Conservation (phyloP, 2,113 vertebrate genomes). For the Myodes glareolus region DNA sequence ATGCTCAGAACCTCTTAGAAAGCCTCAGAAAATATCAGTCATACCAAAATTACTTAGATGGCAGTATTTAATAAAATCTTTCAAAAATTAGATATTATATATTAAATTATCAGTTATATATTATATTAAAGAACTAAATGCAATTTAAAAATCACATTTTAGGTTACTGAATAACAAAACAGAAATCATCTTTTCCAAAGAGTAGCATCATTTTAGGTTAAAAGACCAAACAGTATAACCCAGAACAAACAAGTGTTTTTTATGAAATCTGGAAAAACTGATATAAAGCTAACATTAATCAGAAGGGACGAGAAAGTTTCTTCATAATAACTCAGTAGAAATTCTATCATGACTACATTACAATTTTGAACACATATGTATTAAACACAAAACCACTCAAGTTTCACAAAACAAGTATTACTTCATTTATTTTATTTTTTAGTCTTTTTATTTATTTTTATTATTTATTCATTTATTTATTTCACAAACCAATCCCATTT, state of each 20-base stretch:
- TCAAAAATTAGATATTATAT: no score
- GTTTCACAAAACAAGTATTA: background rate
- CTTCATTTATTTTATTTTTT: background rate
- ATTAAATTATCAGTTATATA: no score
- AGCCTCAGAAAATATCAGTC: background rate
- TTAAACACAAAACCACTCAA: no score
- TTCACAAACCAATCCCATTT: no score
- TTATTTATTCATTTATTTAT: no score
- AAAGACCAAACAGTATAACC: background rate
- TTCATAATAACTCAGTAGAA: background rate
- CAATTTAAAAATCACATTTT: background rate
- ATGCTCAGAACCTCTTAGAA: background rate
- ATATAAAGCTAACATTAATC: background rate
- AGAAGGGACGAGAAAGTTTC: background rate
- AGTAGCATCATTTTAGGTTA: background rate
- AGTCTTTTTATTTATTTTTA: no score
- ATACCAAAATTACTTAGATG: background rate
- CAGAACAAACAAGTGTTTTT: background rate
- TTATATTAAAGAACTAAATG: background rate
- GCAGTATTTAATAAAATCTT: background rate
- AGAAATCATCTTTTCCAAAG: background rate
- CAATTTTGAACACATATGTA: background rate
- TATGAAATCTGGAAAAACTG: background rate
- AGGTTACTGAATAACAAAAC: background rate
- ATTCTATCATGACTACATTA: background rate